Base-by-base conservation (phyloP, 1,140 invertebrate species). In the Mylabris phalerata region DNA sequence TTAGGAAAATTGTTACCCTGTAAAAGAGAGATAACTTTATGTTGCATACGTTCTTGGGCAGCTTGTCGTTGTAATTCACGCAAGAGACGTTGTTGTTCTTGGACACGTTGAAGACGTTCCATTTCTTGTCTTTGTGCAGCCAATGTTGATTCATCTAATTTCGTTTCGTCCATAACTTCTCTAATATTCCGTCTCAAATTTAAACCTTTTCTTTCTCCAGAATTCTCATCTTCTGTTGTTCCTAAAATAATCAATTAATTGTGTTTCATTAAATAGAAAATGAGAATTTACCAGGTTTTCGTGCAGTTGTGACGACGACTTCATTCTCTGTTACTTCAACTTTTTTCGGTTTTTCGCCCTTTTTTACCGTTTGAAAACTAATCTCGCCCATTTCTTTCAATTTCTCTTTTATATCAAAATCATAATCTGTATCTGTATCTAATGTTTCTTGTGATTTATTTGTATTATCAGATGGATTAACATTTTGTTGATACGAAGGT, bases 61-160 rank as follows among this genome's bases (percentile, higher is more conserved):
- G 87, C 85, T 72, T 88, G 85, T 63, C 82, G 78, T 70, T 88
- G 84, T 25, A 87, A 80, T 73, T 91, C 88, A 61, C 88, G 82
- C 63, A 90, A 85, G 49, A 88, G 83, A 66, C 84, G 82, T 67
- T 92, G 89, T 66, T 91, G 88, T 67, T 90, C 89, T 69, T 90
- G 89, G 26, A 92, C 87, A n/a, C 89, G 78, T 10, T 85, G 80
- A 48, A 92, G 76, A 71, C 95, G 80, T 71, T 96, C 93, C 65
- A 88, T 87, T 76, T 98, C 95, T 71, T 95, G 92, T 38, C 90
- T 79, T 72, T 97, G 93, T 2, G 95, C 95, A 24, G 86, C 86
- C n/a, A 95, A 71, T 4, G 94, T 97, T 6, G 90, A 88, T 62
- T 91, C 88, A 71, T 97, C 94, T 46, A 98, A 74, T 68, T 96